phyloP scores from a whole-genome alignment of 2,113 vertebrate genomes.

The Equus przewalskii region DNA sequence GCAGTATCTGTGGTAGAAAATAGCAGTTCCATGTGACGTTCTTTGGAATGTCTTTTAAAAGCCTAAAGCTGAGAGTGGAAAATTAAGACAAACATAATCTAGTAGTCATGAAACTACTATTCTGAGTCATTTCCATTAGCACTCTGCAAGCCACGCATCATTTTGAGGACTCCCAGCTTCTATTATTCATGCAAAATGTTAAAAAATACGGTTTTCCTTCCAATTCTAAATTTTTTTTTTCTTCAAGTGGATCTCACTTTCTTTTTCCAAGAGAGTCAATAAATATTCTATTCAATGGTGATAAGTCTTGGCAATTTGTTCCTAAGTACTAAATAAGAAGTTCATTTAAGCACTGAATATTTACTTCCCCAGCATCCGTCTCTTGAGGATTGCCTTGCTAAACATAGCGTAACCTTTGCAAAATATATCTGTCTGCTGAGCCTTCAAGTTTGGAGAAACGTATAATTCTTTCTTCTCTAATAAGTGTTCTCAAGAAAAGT shows the following conservation, averaged over 20 bases:
- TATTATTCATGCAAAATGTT: constrained; percentile 23
- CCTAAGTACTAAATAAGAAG: constrained; percentile 78
- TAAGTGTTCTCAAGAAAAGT: constrained; percentile 69
- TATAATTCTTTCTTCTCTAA: constrained; percentile 57
- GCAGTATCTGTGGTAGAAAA: background rate
- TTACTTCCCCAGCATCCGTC: constrained; percentile 68
- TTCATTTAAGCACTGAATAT: constrained; percentile 76
- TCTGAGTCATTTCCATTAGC: background rate
- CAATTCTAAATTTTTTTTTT: constrained; percentile 47
- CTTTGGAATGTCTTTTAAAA: constrained; percentile 24
- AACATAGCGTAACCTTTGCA: constrained; percentile 75
- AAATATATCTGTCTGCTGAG: background rate
- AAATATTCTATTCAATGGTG: constrained; percentile 71
- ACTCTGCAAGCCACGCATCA: background rate
- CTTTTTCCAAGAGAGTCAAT: constrained; percentile 69
- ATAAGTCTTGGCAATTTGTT: constrained; percentile 80
- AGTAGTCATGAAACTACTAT: background rate
- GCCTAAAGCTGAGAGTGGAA: background rate
- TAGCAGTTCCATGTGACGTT: background rate
- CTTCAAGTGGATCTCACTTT: constrained; percentile 55
- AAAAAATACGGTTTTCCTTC: constrained; percentile 50
- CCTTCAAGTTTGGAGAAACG: constrained; percentile 67
- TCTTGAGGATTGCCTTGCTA: constrained; percentile 77
- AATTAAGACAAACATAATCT: background rate
- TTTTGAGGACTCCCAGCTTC: background rate